A percentile compares a stretch with the other conserved stretches of the same genome.
phyloP scores from a whole-genome alignment of 64 coral and sea anemone genomes.

The Dendronephthya gigantea region DNA sequence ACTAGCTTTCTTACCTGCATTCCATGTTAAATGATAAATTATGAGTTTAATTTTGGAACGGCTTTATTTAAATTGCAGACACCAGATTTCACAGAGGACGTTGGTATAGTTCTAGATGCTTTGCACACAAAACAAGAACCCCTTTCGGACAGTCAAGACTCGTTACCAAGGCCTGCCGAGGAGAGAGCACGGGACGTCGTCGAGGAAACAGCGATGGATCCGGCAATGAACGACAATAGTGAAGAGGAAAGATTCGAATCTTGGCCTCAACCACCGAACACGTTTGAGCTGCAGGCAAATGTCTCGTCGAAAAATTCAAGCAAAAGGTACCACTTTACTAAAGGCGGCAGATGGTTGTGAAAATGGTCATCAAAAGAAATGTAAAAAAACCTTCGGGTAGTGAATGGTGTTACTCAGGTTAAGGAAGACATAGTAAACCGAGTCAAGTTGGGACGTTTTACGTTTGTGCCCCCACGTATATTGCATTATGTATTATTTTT shows the following conservation, averaged over 20 bases:
- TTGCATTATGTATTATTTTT: too few species aligned
- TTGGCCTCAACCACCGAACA: not conserved
- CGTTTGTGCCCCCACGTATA: too few species aligned
- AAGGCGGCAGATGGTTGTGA: too few species aligned
- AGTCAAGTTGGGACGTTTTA: too few species aligned
- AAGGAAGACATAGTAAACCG: too few species aligned
- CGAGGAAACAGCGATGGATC: not conserved
- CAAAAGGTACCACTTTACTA: not conserved
- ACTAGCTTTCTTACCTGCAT: too few species aligned
- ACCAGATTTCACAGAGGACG: not conserved
- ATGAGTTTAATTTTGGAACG: too few species aligned
- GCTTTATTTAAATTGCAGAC: not conserved
- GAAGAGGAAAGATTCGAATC: not conserved
- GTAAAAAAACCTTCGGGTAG: too few species aligned
- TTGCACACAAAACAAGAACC: not conserved
- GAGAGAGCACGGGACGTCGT: not conserved
- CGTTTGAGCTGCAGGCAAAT: not conserved
- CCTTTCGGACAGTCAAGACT: not conserved
- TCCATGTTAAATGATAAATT: too few species aligned
- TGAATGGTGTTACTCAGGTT: too few species aligned
- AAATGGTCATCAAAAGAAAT: too few species aligned
- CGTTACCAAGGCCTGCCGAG: not conserved
- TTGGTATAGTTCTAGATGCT: not conserved
- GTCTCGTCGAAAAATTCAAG: not conserved
- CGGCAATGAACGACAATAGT: not conserved